phyloP scores from a whole-genome alignment of 1,140 invertebrate species.

The Adoxophyes honmai region DNA sequence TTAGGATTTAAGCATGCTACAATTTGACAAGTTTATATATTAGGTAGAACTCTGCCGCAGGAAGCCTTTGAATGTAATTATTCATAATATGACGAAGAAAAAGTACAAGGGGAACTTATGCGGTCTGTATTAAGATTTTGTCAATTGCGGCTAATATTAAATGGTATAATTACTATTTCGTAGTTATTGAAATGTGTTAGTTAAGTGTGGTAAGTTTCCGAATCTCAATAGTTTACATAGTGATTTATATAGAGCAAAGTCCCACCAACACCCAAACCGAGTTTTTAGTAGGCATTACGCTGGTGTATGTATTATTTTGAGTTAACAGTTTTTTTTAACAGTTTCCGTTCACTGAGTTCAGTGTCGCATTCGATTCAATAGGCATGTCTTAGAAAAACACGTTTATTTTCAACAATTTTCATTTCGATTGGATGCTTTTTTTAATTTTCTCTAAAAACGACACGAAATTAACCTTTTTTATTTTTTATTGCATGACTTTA shows the following conservation, averaged over 20 bases:
- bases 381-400: conserved; percentile 21
- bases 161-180: too few species aligned
- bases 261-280: conserved; percentile 49
- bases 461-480: conserved; percentile 20
- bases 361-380: conserved; percentile 29
- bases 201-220: too few species aligned
- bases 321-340: conserved; percentile 33
- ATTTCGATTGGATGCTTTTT: conserved; percentile 20
- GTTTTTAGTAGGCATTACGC: conserved; percentile 45
- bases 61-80: too few species aligned
- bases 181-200: too few species aligned
- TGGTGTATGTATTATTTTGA: conserved; percentile 53
- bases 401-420: conserved; percentile 28
- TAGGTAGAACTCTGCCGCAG: too few species aligned
- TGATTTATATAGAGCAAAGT: background rate
- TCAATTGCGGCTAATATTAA: too few species aligned
- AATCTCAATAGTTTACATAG: too few species aligned
- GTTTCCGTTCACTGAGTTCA: conserved; percentile 22
- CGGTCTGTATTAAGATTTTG: too few species aligned
- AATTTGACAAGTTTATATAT: too few species aligned
- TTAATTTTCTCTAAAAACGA: conserved; percentile 16
- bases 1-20: too few species aligned
- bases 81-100: too few species aligned
- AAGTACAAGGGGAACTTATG: too few species aligned
- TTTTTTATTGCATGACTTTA: conserved; percentile 24